Base-by-base conservation (phyloP, 2,113 vertebrate genomes). In the Muscicapa adusta region DNA sequence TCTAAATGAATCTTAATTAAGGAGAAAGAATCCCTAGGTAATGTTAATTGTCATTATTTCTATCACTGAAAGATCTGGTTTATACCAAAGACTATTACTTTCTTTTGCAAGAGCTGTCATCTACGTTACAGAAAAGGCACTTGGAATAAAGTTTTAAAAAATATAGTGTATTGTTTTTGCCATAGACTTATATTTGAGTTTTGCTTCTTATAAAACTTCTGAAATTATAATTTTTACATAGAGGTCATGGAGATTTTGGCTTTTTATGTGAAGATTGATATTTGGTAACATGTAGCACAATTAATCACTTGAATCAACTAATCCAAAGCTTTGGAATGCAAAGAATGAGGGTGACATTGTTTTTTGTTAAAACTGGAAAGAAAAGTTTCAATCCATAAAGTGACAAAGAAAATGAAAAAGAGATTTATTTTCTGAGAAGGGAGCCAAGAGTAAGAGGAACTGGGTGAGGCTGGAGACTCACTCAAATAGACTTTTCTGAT, bases 401-500 rank as follows among this genome's bases (percentile, higher is more conserved):
- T 50, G 50, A 83, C 61, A 53, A 71, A 85, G 56, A 78, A 90
- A 82, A 28, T 83, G 50, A 81, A 60, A 62, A 17, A 65, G 51
- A 60, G 25, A 60, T 58, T 91, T 88, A 25, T 78, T 85, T 95
- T 79, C 66, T 73, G 34, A 85, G 40, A 89, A 85, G 43, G 24
- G 56, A 70, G 66, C 57, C 70, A 92, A 85, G n/a, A 78, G 36
- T 88, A 80, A 89, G 57, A 75, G 48, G 38, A 94, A 75, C 17
- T 58, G 87, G 29, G 33, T 85, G 58, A 95, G 42, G 62, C 6
- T 79, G 34, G 17, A 91, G 62, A 79, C 65, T 87, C 40, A 45
- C 53, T 92, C n/a, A 91, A 79, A 68, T 12, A 50, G 57, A 78
- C 38, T 67, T 94, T 92, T 88, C 74, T 91, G 89, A 94, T 94